phyloP scores from a whole-genome alignment of 2,797 vertebrate genomes.

The Periophthalmus magnuspinnatus region DNA sequence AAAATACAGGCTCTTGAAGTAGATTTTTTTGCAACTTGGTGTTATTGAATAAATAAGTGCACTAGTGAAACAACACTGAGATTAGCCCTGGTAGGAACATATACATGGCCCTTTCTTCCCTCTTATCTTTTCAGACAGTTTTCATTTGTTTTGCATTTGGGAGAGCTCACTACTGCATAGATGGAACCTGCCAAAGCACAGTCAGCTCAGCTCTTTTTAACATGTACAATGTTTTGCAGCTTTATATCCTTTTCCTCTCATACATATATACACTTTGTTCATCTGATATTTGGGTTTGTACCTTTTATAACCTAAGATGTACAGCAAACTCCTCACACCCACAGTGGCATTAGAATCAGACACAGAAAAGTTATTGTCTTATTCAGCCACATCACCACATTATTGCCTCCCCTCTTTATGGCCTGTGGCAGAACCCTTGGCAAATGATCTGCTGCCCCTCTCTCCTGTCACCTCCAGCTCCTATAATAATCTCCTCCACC shows the following conservation, averaged over 20 bases:
- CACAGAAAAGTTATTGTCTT: conserved; percentile 1
- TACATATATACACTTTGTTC: too few relatives aligned
- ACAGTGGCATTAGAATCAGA: too few relatives aligned
- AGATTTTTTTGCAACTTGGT: not conserved
- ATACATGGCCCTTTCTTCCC: not conserved
- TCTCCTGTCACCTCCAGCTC: conserved; percentile 26
- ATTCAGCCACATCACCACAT: conserved; percentile 33
- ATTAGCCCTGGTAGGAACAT: not conserved
- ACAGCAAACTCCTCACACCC: too few relatives aligned
- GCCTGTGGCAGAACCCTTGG: conserved; percentile 44
- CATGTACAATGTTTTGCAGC: not conserved
- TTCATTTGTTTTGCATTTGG: not conserved
- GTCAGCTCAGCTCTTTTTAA: not conserved
- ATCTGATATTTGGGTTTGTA: too few relatives aligned
- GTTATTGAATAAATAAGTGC: not conserved
- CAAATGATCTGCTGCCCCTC: conserved; percentile 27
- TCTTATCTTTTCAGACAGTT: not conserved
- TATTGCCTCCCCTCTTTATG: conserved; percentile 34
- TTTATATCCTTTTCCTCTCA: too few relatives aligned
- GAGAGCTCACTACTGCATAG: not conserved
- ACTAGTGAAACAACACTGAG: not conserved
- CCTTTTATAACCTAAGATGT: too few relatives aligned
- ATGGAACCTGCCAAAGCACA: not conserved
- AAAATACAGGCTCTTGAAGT: not conserved
- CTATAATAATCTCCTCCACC: conserved; percentile 27